phyloP scores from a whole-genome alignment of 2,888 invertebrate genomes.

The Agonopterix alstromeriana region DNA sequence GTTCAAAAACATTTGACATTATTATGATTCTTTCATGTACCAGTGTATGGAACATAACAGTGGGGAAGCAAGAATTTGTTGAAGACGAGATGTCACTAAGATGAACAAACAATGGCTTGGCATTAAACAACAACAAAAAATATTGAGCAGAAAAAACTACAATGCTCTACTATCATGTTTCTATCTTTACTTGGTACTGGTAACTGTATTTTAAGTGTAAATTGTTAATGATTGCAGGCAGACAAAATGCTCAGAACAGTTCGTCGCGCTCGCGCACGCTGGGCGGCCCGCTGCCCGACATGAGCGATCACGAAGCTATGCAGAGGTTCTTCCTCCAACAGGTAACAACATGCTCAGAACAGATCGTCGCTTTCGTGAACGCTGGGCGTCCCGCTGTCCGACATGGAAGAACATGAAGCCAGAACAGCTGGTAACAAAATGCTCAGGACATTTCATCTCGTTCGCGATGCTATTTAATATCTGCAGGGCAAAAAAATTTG shows the following conservation, averaged over 20 bases:
- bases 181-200: too few relatives aligned
- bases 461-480: not conserved
- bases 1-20: too few relatives aligned
- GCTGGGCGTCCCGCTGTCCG: conserved; percentile 81
- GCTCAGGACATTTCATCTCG: conserved; percentile 56
- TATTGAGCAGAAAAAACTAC: too few relatives aligned
- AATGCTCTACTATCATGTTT: too few relatives aligned
- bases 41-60: too few relatives aligned
- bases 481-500: too few relatives aligned
- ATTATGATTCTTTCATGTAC: too few relatives aligned
- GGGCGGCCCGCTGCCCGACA: conserved; percentile 84
- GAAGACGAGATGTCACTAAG: too few relatives aligned
- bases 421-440: conserved; percentile 78
- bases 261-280: conserved; percentile 56
- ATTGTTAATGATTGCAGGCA: conserved; percentile 57
- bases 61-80: too few relatives aligned
- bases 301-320: conserved; percentile 94
- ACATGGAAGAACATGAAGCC: conserved; percentile 94
- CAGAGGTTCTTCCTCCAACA: conserved; percentile 87
- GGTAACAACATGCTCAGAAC: conserved; percentile 65
- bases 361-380: conserved; percentile 55
- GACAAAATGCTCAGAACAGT: conserved; percentile 77
- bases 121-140: too few relatives aligned
- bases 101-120: too few relatives aligned
- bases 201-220: too few relatives aligned